phyloP scores from a whole-genome alignment of 2,113 vertebrate genomes.

The Campylorhamphus procurvoides region DNA sequence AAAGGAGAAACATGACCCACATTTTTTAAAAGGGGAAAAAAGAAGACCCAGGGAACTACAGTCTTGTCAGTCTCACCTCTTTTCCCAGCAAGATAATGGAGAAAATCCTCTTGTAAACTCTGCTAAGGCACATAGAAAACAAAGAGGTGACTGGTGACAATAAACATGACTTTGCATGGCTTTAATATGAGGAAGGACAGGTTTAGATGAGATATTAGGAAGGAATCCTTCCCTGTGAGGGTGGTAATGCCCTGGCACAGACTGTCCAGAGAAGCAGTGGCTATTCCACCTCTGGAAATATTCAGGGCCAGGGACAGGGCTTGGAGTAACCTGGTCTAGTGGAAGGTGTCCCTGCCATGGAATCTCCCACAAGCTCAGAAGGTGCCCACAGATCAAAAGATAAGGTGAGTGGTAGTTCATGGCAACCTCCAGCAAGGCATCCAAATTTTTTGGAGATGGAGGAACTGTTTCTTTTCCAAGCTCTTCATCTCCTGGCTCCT shows the following conservation, averaged over 20 bases:
- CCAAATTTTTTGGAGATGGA: background rate
- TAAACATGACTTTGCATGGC: background rate
- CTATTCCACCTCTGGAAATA: background rate
- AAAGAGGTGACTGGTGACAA: background rate
- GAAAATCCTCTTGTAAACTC: background rate
- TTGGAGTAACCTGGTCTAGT: background rate
- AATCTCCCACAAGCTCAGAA: background rate
- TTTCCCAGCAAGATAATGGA: background rate
- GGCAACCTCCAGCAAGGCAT: background rate
- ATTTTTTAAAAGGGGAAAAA: background rate
- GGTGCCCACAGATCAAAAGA: background rate
- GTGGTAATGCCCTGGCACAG: background rate
- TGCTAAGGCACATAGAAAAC: background rate
- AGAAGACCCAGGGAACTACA: too few species aligned
- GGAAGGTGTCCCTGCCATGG: rapidly evolving
- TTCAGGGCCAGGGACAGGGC: rapidly evolving
- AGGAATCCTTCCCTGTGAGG: background rate
- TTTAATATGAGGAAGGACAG: background rate
- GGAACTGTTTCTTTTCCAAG: background rate
- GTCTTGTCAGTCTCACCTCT: background rate
- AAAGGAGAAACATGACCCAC: background rate
- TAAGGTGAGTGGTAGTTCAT: background rate
- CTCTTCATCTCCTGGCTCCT: background rate
- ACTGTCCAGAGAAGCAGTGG: rapidly evolving
- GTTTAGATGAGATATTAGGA: background rate